A percentile compares a stretch with the other conserved stretches of the same genome.
Evolutionary conservation across 2,888 invertebrate genomes (phyloP).

Genomic region (Lasioglossum morio): DNA sequence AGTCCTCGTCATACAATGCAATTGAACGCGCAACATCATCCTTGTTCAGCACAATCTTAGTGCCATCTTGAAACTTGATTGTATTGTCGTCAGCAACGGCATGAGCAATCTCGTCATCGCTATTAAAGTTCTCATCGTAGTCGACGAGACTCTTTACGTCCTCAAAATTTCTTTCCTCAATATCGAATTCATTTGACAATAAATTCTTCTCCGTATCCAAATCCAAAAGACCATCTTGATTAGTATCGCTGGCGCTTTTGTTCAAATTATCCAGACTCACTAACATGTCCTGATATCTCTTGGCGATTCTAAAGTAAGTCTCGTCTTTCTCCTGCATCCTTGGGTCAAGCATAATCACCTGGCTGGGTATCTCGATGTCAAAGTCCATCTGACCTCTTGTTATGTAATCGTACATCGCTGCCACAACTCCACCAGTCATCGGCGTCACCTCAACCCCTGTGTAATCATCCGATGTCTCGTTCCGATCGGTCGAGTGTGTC

Average conservation of each 20-base stretch:
- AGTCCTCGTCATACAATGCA: neutral
- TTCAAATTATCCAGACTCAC: conserved; percentile 72
- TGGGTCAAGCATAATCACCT: conserved; percentile 86
- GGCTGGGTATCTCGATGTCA: conserved; percentile 86
- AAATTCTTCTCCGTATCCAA: conserved; percentile 30
- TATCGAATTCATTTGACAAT: neutral
- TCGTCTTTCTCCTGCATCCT: conserved; percentile 85
- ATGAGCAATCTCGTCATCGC: conserved; percentile 55
- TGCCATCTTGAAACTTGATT: conserved; percentile 54
- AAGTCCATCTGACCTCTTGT: conserved; percentile 80
- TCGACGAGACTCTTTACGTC: conserved; percentile 35
- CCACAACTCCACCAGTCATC: conserved; percentile 85
- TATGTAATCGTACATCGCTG: conserved; percentile 85
- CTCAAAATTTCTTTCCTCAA: conserved; percentile 16
- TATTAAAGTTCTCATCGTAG: conserved; percentile 50
- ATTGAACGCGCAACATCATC: conserved; percentile 27
- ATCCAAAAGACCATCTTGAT: conserved; percentile 15
- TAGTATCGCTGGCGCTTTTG: conserved; percentile 4
- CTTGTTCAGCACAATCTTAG: conserved; percentile 39
- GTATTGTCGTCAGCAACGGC: conserved; percentile 57
- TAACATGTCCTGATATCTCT: conserved; percentile 82
- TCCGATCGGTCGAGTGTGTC: neutral
- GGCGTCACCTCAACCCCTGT: conserved; percentile 82
- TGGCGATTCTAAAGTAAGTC: conserved; percentile 83
- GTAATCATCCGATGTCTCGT: conserved; percentile 15